Base-by-base conservation (phyloP, 2,113 vertebrate species). In the Agelaius phoeniceus region DNA sequence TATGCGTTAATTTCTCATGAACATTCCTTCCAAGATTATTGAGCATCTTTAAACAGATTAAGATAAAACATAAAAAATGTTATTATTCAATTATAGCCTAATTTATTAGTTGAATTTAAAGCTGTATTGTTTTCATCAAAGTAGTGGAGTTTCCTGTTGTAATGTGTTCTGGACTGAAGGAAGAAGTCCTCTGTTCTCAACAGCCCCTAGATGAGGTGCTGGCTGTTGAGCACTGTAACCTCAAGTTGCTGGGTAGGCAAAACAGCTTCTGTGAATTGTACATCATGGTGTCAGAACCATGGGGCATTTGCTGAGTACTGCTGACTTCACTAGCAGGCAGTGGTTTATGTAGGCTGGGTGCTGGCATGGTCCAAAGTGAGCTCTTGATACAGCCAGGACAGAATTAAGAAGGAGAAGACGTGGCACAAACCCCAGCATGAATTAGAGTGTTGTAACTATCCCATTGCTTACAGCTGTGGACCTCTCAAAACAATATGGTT, bases 61-160 rank as follows among this genome's bases (percentile, higher is more conserved):
- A 63, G 39, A 16, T 41, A 41, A 41, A 41, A 41, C 41, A 8
- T 78, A 35, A 93, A 92, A 86, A 77, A 41, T n/a, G 7, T n/a
- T 85, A 15, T 58, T 89, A 62, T 54, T 80, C 4, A 46, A 3
- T 69, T 80, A 41, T 49, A 71, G 51, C 17, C 12, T 61, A 16
- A 66, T 73, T 84, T 84, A 46, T 15, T 54, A 49, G 27, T 57
- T 18, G 17, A 55, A 62, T 94, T 92, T 79, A 68, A 79, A 85
- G 15, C 28, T 0, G 0, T 39, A 9, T 28, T 89, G 28, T 71
- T 93, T 92, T 80, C 73, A 41, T 76, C 10, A 19, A 79, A 61
- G 13, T 23, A 11, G 6, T 83, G 15, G 28, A 66, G 17, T 78
- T 48, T 82, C 9, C 13, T 54, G 51, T 35, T 74, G 6, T 77